Base-by-base conservation (phyloP, 2,113 vertebrate genomes). In the Morphnarchus princeps region DNA sequence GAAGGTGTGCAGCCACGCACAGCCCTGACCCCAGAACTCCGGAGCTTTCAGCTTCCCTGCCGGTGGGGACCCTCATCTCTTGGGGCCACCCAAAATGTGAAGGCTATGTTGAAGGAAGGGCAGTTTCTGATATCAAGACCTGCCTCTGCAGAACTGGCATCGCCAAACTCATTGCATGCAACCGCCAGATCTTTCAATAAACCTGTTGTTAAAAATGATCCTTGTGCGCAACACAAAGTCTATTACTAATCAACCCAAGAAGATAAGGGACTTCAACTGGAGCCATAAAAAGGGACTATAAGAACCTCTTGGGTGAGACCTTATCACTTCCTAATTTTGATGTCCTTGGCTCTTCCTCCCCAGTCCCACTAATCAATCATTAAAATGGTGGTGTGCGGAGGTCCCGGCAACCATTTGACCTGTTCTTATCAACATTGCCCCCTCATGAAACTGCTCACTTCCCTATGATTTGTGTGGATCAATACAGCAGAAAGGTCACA, bases 401-500 rank as follows among this genome's bases (percentile, higher is more conserved):
- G 52, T 87, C 91, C 31, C 7, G 3, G 78, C 59, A 93, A 92
- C 81, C 20, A 29, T 91, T n/a, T 93, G 87, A 94, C 93, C 93
- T 94, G 22, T 59, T 78, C 71, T 96, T 94, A 95, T 93, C 90
- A 95, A 58, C 89, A 86, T 73, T 94, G 36, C 34, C 71, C 54
- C 32, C 13, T 63, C 66, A 34, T 28, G 77, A 85, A 95, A 78
- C 50, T 90, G 22, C n/a, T 92, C 84, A 67, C 50, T 95, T 94
- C 71, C 43, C 25, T 20, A 38, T 77, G 84, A 95, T 96, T 82
- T 91, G 74, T 63, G 79, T 55, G 36, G 81, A 94, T 97, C 97
- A 91, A 95, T 96, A 96, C 74, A 93, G 31, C 36, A 92, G 84
- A 95, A 95, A 97, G 93, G 93, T 95, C 96, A 97, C 84, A 93